These are phyloP conservation scores for Hirtodrosophila alboralis DNA, from an alignment of 2,888 invertebrate species.

Conservation along the genomic window DNA sequence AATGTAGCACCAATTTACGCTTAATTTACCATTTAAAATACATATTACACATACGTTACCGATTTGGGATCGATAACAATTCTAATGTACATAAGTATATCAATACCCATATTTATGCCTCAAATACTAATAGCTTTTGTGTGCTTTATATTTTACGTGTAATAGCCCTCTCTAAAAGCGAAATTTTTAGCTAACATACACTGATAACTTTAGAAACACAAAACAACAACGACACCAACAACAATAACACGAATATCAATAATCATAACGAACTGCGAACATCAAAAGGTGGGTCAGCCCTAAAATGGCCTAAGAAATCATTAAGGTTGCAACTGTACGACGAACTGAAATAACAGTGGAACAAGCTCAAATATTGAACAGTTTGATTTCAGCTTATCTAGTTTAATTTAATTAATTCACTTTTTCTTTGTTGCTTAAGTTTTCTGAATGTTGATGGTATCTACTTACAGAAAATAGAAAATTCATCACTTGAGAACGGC, in stretches of 20 bases:
- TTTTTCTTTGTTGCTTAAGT: too few relatives aligned
- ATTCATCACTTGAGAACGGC: too few relatives aligned
- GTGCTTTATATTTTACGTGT: constrained; percentile 11
- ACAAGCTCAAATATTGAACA: too few relatives aligned
- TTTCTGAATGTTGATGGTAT: too few relatives aligned
- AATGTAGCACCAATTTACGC: constrained; percentile 74
- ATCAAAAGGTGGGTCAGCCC: constrained; percentile 40
- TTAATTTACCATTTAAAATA: constrained; percentile 73
- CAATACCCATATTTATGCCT: constrained; percentile 13
- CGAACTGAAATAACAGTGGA: constrained; percentile 19
- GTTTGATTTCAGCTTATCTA: too few relatives aligned
- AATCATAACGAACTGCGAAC: constrained; percentile 70
- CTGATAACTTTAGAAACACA: constrained; percentile 50
- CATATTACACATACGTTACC: constrained; percentile 55
- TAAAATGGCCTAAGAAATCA: constrained; percentile 30
- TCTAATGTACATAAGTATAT: too few relatives aligned
- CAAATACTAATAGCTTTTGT: constrained; percentile 63
- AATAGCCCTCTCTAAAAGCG: constrained; percentile 49
- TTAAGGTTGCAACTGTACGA: constrained; percentile 27
- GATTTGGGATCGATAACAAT: constrained; percentile 36
- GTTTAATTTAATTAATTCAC: too few relatives aligned
- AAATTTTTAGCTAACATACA: constrained; percentile 52
- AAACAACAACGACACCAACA: constrained; percentile 10
- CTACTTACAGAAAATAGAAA: too few relatives aligned
- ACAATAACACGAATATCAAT: constrained; percentile 60